These are phyloP conservation scores for Drosophila aldrichi DNA, from an alignment of 2,888 invertebrate genomes.

Conservation along the genomic window DNA sequence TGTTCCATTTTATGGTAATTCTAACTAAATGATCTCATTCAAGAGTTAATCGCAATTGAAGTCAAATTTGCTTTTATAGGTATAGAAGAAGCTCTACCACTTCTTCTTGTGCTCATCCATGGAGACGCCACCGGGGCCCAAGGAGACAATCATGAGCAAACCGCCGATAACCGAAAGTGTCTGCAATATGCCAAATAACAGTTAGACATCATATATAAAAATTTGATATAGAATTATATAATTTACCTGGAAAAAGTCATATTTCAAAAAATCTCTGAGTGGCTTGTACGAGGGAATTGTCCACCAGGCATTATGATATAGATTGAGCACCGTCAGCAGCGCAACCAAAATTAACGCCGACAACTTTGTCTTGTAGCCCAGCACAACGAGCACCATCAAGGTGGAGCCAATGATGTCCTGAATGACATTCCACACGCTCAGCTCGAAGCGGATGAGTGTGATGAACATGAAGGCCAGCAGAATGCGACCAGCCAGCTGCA, in stretches of 20 bases:
- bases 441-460: slow-evolving; percentile 96
- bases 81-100: slow-evolving; percentile 85
- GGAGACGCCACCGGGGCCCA: slow-evolving; percentile 99
- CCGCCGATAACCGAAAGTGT: slow-evolving; percentile 99
- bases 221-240: neutral
- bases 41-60: slow-evolving; percentile 68
- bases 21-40: slow-evolving; percentile 72
- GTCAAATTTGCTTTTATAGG: slow-evolving; percentile 39
- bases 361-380: slow-evolving; percentile 99
- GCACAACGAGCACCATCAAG: slow-evolving; percentile 97
- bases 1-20: slow-evolving; percentile 78
- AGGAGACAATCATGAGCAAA: slow-evolving; percentile 97
- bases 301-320: slow-evolving; percentile 99
- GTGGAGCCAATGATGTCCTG: slow-evolving; percentile 97
- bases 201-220: neutral
- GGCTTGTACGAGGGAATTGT: slow-evolving; percentile 97
- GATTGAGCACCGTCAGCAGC: slow-evolving; percentile 94
- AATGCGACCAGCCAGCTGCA: slow-evolving; percentile 97
- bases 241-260: slow-evolving; percentile 99
- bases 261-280: slow-evolving; percentile 99
- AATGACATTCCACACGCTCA: slow-evolving; percentile 94
- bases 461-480: slow-evolving; percentile 99
- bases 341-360: slow-evolving; percentile 97
- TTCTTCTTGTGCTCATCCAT: slow-evolving; percentile 99
- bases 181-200: slow-evolving; percentile 87